These are phyloP conservation scores for Steinernema carpocapsae DNA, from an alignment of 2,888 invertebrate species.

Conservation along the genomic window DNA sequence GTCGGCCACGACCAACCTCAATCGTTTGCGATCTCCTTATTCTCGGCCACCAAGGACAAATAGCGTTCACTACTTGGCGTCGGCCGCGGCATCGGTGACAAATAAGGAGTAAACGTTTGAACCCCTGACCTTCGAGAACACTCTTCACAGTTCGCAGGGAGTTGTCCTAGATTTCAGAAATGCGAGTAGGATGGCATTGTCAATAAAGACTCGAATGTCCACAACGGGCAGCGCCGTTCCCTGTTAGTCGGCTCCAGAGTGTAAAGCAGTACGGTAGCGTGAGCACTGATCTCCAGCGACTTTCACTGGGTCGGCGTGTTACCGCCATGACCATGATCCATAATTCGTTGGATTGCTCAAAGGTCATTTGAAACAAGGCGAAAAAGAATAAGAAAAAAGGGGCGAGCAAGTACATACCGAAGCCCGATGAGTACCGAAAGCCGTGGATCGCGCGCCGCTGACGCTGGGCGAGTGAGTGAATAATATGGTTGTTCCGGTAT, in stretches of 20 bases:
- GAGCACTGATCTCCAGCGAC: background rate
- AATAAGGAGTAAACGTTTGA: constrained; percentile 34
- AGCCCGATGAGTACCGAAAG: background rate
- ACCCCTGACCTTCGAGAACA: constrained; percentile 35
- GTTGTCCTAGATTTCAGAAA: constrained; percentile 25
- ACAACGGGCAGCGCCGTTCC: background rate
- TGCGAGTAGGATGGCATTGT: constrained; percentile 9
- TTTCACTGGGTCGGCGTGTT: constrained; percentile 6
- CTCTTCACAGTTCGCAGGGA: constrained; percentile 25
- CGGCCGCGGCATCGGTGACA: constrained; percentile 32
- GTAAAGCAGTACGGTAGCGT: background rate
- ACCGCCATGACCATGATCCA: constrained; percentile 16
- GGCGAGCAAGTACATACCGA: background rate
- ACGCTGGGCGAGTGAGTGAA: background rate
- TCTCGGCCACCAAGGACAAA: constrained; percentile 35
- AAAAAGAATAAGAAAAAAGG: background rate
- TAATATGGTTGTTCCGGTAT: constrained; percentile 2
- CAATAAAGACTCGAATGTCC: background rate
- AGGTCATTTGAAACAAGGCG: background rate
- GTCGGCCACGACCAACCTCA: constrained; percentile 33
- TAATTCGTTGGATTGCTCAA: background rate
- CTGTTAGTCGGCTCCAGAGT: background rate
- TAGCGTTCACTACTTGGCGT: constrained; percentile 32
- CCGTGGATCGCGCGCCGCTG: too few relatives aligned
- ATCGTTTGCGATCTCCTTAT: constrained; percentile 34